Evolutionary conservation across 2,113 vertebrate species (phyloP), one percentile per base, ranked within the genome.

Genomic region (Ploceus nigricollis): DNA sequence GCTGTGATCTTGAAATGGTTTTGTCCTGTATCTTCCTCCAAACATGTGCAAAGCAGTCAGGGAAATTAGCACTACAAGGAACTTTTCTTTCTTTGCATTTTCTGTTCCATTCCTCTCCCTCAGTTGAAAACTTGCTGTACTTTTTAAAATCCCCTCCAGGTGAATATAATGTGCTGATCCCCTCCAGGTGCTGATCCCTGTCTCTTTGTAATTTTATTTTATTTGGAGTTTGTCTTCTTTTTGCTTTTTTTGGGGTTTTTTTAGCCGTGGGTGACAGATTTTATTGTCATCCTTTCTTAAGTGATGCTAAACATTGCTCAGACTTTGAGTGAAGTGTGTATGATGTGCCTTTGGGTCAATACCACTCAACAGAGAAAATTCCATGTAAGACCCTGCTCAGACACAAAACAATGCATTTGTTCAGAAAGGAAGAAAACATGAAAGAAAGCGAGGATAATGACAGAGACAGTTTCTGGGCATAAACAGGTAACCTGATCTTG

Each of bases 401-500:
- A 96, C 96, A 97, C 93, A 98, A 97, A 97, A 95, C 86, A 96
- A 93, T 89, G 57, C 56, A 15, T 94, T 96, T 96, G 70, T 94
- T 97, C 95, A 94, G 90, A 96, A 87, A 84, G 44, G 72, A 82
- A 80, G 90, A 89, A 93, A 80, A 96, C 96, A 95, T 96, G 45
- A 98, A 98, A 98, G 97, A 33, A 73, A 90, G 39, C 18, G 33
- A 82, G 91, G 93, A 92, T 97, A 92, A 97, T 33, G 82, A 82
- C 6, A 87, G 94, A 97, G 97, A 97, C 96, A 88, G 95, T 97
- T 98, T 97, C 94, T 97, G 93, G 97, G 85, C 90, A 96, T 97
- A 97, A 97, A 97, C 79, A 96, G 95, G 97, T 98, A 97, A 98
- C 87, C 84, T 91, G 97, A 98, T 97, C 97, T 97, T 97, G 85